Evolutionary conservation across 2,888 invertebrate species (phyloP).

Genomic region (Clostera curtula): DNA sequence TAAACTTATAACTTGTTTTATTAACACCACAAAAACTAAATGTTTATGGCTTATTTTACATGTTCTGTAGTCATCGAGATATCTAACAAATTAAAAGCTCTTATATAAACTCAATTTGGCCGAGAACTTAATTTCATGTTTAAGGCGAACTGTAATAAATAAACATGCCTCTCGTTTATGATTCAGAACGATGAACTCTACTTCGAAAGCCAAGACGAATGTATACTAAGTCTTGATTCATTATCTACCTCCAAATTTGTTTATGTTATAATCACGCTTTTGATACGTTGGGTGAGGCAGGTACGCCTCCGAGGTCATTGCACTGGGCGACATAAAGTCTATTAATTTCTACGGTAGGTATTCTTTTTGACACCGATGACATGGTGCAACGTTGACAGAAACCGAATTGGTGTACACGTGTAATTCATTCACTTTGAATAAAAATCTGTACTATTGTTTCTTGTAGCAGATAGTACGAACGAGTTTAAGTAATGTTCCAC

Average conservation of each 20-base stretch:
- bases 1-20: too few species aligned
- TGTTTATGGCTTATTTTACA: too few species aligned
- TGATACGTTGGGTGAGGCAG: conserved; percentile 20
- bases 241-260: conserved; percentile 25
- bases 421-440: conserved; percentile 6
- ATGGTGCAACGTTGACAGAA: conserved; percentile 16
- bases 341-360: conserved; percentile 16
- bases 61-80: too few species aligned
- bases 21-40: too few species aligned
- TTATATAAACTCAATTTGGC: too few species aligned
- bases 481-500: too few species aligned
- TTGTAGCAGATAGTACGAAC: too few species aligned
- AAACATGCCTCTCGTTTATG: conserved; percentile 1
- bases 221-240: conserved; percentile 28
- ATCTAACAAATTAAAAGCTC: too few species aligned
- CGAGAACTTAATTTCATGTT: neutral
- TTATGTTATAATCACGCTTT: conserved; percentile 24
- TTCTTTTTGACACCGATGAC: conserved; percentile 25
- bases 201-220: conserved; percentile 15
- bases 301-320: conserved; percentile 32
- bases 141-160: conserved; percentile 1
- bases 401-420: conserved; percentile 14
- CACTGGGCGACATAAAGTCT: conserved; percentile 22
- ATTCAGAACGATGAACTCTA: conserved; percentile 19
- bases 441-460: conserved; percentile 8